These are phyloP conservation scores for Phenganax subtilis DNA, from an alignment of 92 coral and sea anemone species.

Conservation along the genomic window DNA sequence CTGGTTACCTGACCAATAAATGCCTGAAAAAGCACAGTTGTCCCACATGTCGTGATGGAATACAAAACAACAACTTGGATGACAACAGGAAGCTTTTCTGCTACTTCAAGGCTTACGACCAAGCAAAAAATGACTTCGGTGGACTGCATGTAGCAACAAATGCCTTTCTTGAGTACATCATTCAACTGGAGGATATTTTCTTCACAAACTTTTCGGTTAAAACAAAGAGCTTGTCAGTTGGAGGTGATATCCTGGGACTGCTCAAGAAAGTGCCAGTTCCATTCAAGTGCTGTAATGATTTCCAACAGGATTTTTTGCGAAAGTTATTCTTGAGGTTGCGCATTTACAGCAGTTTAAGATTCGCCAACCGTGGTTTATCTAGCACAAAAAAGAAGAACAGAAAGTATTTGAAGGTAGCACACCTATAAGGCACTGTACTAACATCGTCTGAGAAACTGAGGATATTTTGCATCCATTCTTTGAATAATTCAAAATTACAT, in stretches of 20 bases:
- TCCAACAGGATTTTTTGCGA: neutral
- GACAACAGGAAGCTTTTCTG: slow-evolving; percentile 16
- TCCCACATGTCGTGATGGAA: neutral
- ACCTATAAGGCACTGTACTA: too few species aligned
- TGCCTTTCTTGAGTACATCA: neutral
- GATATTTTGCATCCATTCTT: too few species aligned
- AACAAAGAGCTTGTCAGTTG: slow-evolving; percentile 13
- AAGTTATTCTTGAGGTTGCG: neutral
- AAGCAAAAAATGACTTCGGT: neutral
- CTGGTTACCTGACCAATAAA: slow-evolving; percentile 22
- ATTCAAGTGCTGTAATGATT: neutral
- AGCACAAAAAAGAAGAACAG: neutral
- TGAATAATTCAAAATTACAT: too few species aligned
- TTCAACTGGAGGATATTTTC: slow-evolving; percentile 6
- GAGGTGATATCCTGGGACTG: neutral
- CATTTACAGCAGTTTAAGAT: neutral
- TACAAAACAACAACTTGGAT: neutral
- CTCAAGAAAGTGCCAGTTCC: slow-evolving; percentile 1
- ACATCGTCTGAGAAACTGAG: too few species aligned
- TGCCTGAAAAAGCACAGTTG: slow-evolving; percentile 7
- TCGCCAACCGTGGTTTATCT: neutral
- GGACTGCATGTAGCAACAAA: slow-evolving; percentile 9
- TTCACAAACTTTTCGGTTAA: slow-evolving; percentile 4
- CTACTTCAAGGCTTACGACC: slow-evolving; percentile 25
- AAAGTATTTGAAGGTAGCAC: neutral